Evolutionary conservation across 2,113 vertebrate species (phyloP), one percentile per base, ranked within the genome.

Genomic region (Ascaphus truei): DNA sequence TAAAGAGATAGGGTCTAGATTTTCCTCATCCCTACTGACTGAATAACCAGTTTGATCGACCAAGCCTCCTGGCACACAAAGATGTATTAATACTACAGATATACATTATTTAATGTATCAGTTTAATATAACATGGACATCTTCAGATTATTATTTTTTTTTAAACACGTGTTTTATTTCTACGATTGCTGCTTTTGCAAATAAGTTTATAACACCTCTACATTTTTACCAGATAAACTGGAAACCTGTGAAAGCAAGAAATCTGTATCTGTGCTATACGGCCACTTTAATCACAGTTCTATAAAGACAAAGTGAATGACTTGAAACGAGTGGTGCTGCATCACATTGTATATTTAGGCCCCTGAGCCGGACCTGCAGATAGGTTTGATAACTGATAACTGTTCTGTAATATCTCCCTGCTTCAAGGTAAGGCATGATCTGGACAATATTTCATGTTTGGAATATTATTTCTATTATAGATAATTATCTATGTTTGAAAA

Each of bases 261-360:
- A n/a, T n/a, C n/a, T n/a, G n/a, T n/a, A n/a, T n/a, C n/a, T n/a
- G n/a, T n/a, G n/a, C n/a, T n/a, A n/a, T n/a, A n/a, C n/a, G n/a
- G n/a, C n/a, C n/a, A n/a, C n/a, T n/a, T n/a, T n/a, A n/a, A n/a
- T n/a, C n/a, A n/a, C n/a, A n/a, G n/a, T n/a, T n/a, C n/a, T n/a
- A n/a, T n/a, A n/a, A n/a, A n/a, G n/a, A n/a, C n/a, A n/a, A n/a
- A n/a, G n/a, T n/a, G n/a, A n/a, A n/a, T n/a, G n/a, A n/a, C n/a
- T n/a, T n/a, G n/a, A n/a, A n/a, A n/a, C n/a, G n/a, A n/a, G n/a
- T n/a, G n/a, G n/a, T n/a, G 48, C 80, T 74, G 72, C 75, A 83
- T 82, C 81, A 77, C 81, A 87, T 75, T 74, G 76, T 68, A 75
- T 73, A 71, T 25, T 79, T 77, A 80, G 81, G 85, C 80, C 58